Base-by-base conservation (phyloP, 2,113 vertebrate species). In the Indri indri region DNA sequence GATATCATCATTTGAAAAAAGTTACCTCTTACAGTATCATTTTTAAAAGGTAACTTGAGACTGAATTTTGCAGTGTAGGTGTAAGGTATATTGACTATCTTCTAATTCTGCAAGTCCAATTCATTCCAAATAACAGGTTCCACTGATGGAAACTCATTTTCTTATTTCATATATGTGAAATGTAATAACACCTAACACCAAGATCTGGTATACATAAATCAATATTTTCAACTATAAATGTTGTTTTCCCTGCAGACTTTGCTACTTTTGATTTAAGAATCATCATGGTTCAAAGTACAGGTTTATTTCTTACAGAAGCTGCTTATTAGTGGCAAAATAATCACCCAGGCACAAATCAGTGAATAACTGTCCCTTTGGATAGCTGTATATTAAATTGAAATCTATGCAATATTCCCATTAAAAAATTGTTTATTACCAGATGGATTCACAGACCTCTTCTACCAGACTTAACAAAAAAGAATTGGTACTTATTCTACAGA, bases 101-200 rank as follows among this genome's bases (percentile, higher is more conserved):
- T 95, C 86, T 97, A 97, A 97, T 96, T 96, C 87, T 66, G 4
- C 76, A 95, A 95, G 47, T 95, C 80, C 88, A 96, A 97, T 97
- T 97, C 94, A 92, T 96, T 93, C 86, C 81, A 96, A 93, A 97
- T 97, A 97, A 96, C 95, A 90, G 85, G 81, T 74, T 96, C 86
- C 52, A 77, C 90, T 90, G 92, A 96, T 96, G 71, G 91, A 97
- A 96, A 94, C 76, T 95, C 92, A 97, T 96, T 97, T 97, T 97
- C 97, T 97, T 97, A 97, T 96, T 97, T 97, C 92, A 95, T 97
- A 96, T 95, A 97, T 97, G 96, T 97, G 92, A 95, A 97, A 92
- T 92, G 54, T 68, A 96, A 83, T 97, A 94, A 94, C 76, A 96
- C 97, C 87, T 88, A 90, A 96, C 96, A 66, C 71, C 42, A 68